Conservation (phyloP, 2,888 invertebrate species). For the Barypeithes pellucidus region DNA sequence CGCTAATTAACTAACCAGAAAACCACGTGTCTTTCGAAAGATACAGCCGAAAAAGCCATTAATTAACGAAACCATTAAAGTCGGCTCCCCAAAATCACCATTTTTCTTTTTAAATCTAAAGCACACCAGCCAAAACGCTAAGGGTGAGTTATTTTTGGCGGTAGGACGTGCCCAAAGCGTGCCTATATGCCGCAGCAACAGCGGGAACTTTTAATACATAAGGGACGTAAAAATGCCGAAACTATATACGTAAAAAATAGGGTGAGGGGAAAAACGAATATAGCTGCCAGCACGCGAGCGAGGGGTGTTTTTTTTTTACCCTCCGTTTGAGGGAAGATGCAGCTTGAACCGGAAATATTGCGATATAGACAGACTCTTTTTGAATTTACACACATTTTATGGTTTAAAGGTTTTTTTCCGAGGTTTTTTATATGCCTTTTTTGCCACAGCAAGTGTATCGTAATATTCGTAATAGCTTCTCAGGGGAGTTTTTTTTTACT, state of each 20-base stretch:
- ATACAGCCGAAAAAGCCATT: slow-evolving; percentile 44
- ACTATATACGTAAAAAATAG: slow-evolving; percentile 54
- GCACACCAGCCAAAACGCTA: slow-evolving; percentile 34
- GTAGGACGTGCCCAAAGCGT: slow-evolving; percentile 49
- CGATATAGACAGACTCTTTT: slow-evolving; percentile 28
- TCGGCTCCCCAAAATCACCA: slow-evolving; percentile 30
- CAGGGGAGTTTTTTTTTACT: slow-evolving; percentile 29
- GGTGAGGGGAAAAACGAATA: slow-evolving; percentile 52
- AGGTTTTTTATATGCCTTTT: slow-evolving; percentile 24
- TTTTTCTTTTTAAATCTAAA: slow-evolving; percentile 55
- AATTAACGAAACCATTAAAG: slow-evolving; percentile 31
- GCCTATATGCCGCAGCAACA: slow-evolving; percentile 39
- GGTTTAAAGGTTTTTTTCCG: slow-evolving; percentile 14
- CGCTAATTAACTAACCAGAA: slow-evolving; percentile 49
- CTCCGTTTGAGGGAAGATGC: slow-evolving; percentile 37
- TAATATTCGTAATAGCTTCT: slow-evolving; percentile 27
- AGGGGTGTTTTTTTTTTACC: slow-evolving; percentile 43
- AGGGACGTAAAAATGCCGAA: slow-evolving; percentile 52
- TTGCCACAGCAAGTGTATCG: slow-evolving; percentile 24
- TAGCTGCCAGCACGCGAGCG: slow-evolving; percentile 45
- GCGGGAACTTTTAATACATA: slow-evolving; percentile 45
- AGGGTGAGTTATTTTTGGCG: slow-evolving; percentile 50
- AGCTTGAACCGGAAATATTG: slow-evolving; percentile 44
- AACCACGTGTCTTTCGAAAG: slow-evolving; percentile 40
- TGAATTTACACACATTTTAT: slow-evolving; percentile 34